Conservation (phyloP, 2,888 invertebrate species). For the Tolmerus cingulatus region DNA sequence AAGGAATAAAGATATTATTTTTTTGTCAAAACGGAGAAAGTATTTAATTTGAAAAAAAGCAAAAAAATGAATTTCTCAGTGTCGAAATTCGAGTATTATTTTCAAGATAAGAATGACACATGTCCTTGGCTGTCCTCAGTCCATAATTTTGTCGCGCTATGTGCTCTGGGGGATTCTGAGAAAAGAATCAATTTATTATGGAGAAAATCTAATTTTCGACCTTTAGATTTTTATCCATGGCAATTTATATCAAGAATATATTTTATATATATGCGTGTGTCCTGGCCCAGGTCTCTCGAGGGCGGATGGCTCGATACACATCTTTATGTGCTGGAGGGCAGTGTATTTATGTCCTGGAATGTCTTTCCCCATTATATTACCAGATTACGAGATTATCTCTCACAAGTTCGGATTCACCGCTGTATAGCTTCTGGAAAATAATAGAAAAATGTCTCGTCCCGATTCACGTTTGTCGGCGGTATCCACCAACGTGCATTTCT, state of each 20-base stretch:
- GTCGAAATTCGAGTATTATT: background rate
- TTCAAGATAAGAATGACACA: background rate
- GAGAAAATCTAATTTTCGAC: constrained; percentile 18
- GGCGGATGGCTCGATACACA: background rate
- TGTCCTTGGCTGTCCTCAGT: background rate
- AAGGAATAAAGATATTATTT: background rate
- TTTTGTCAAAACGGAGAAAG: background rate
- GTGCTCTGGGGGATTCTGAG: background rate
- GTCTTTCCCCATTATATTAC: constrained; percentile 9
- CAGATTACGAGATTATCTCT: constrained; percentile 33
- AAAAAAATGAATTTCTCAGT: background rate
- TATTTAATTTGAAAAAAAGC: background rate
- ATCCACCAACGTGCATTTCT: background rate
- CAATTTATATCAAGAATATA: background rate
- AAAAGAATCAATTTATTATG: constrained; percentile 16
- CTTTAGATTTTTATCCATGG: constrained; percentile 9
- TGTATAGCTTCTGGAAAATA: constrained; percentile 3
- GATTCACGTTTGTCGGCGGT: background rate
- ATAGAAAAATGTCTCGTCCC: constrained; percentile 2
- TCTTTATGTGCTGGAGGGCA: background rate
- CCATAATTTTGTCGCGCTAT: background rate
- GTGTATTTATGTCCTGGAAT: constrained; percentile 3
- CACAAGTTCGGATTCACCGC: constrained; percentile 9
- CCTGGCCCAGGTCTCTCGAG: background rate
- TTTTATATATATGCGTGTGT: background rate